Evolutionary conservation across 2,113 vertebrate species (phyloP).

Genomic region (Carettochelys insculpta): DNA sequence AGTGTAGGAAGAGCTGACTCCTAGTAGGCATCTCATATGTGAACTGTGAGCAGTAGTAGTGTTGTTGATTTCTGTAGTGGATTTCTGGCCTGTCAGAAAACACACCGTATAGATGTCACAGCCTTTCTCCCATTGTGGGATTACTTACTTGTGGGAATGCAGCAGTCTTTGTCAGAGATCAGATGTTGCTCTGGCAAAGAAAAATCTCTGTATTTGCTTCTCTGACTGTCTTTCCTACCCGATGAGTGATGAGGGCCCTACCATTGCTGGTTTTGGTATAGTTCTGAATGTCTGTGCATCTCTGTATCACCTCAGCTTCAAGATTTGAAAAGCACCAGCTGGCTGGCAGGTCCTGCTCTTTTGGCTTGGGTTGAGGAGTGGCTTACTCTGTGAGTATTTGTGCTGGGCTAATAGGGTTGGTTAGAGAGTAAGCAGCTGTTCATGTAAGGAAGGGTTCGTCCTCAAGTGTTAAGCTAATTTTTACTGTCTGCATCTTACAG

Average conservation of each 20-base stretch:
- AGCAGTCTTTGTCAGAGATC: background rate
- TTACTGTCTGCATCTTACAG: background rate
- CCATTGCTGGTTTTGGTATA: background rate
- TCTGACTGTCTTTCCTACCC: background rate
- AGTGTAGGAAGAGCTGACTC: constrained; percentile 25
- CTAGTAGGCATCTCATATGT: constrained; percentile 30
- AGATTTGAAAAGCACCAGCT: background rate
- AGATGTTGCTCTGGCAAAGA: background rate
- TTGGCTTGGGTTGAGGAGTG: background rate
- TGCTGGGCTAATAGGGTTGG: background rate
- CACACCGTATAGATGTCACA: background rate
- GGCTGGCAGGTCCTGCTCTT: background rate
- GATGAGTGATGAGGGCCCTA: background rate
- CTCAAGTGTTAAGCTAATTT: background rate
- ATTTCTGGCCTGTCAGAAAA: background rate
- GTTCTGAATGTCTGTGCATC: background rate
- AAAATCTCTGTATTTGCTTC: background rate
- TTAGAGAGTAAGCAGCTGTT: background rate
- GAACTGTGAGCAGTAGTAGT: constrained; percentile 31
- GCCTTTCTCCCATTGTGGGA: background rate
- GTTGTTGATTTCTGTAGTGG: constrained; percentile 49
- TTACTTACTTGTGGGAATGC: background rate
- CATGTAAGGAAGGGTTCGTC: accelerated
- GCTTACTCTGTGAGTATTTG: background rate
- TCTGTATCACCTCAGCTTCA: background rate